phyloP scores from a whole-genome alignment of 2,888 invertebrate genomes.

The Brachyptera risi region DNA sequence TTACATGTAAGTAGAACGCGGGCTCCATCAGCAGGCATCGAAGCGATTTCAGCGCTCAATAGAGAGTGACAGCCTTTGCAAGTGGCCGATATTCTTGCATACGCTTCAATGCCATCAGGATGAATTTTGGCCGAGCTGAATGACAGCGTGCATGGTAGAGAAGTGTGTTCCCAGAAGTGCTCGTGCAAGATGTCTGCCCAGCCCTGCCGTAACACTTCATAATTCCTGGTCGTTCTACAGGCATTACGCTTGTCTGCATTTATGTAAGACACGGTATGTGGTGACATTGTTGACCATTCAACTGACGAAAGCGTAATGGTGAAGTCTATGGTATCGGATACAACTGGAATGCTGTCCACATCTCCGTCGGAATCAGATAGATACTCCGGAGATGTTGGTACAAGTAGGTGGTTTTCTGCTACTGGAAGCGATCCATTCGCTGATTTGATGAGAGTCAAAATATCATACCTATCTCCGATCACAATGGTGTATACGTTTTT shows the following conservation, averaged over 20 bases:
- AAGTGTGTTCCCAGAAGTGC: conserved; percentile 25
- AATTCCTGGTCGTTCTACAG: background rate
- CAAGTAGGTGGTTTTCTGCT: no score
- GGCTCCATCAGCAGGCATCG: conserved; percentile 5
- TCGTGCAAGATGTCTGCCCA: conserved; percentile 18
- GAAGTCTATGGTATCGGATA: no score
- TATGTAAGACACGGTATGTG: background rate
- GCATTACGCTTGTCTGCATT: background rate
- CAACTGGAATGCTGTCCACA: no score
- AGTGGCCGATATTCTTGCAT: background rate
- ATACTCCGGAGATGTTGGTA: no score
- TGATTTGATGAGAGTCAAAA: no score
- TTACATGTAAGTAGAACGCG: conserved; percentile 14
- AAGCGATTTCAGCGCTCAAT: background rate
- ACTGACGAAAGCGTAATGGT: background rate
- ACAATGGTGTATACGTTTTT: no score
- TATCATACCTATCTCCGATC: no score
- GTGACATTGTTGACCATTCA: background rate
- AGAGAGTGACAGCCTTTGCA: conserved; percentile 19
- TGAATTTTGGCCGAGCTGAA: no score
- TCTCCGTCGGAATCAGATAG: no score
- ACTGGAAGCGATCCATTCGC: no score
- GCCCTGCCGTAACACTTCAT: background rate
- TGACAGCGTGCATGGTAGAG: conserved; percentile 23
- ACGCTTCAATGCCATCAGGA: background rate